These are phyloP conservation scores for Calypte anna DNA, from an alignment of 2,113 vertebrate genomes.

Conservation along the genomic window DNA sequence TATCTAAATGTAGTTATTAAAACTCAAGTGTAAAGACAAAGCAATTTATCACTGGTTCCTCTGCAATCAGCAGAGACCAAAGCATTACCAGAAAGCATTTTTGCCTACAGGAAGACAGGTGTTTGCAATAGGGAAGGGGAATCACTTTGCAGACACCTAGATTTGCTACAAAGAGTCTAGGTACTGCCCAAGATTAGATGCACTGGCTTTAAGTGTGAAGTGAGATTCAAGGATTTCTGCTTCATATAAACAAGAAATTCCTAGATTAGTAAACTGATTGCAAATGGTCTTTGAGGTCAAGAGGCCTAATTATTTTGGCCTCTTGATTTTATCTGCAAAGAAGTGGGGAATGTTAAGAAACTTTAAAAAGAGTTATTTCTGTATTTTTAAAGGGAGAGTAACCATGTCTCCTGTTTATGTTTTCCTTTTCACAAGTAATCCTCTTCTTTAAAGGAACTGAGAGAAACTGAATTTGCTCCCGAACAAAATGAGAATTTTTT, in stretches of 20 bases:
- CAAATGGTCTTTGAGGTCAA: too few relatives aligned
- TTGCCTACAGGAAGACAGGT: not conserved
- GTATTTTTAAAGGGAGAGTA: not conserved
- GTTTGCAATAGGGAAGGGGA: not conserved
- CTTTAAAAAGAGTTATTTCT: not conserved
- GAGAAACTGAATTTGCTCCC: not conserved
- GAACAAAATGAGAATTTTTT: not conserved
- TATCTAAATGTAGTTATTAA: not conserved
- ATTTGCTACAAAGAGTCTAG: not conserved
- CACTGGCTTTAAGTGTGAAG: not conserved
- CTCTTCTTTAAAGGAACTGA: not conserved
- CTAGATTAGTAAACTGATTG: not conserved
- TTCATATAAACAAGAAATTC: not conserved
- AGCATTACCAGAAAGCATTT: not conserved
- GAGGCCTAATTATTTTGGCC: not conserved
- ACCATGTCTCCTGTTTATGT: not conserved
- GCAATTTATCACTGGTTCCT: not conserved
- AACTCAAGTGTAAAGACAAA: not conserved
- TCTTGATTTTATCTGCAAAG: not conserved
- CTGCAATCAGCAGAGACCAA: not conserved
- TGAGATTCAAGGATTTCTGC: not conserved
- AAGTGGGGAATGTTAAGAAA: not conserved
- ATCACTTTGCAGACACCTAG: not conserved
- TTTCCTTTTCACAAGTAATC: not conserved
- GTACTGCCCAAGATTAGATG: not conserved